Evolutionary conservation across 2,113 vertebrate species (phyloP), one percentile per base, ranked within the genome.

Genomic region (Campylomormyrus tamandua): DNA sequence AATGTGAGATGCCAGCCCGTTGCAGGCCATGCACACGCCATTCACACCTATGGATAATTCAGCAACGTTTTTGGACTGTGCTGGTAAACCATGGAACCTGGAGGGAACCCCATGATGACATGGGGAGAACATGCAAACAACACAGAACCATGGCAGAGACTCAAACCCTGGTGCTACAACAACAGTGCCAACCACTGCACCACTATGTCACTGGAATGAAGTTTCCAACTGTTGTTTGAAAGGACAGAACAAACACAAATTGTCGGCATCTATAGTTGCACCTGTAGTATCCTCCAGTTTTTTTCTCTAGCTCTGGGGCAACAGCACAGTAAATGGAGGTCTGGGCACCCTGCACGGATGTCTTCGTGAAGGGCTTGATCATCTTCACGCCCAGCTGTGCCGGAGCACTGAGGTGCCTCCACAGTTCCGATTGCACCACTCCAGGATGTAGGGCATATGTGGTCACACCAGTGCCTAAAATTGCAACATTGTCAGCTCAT

Each of bases 301-400:
- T 92, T 21, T 91, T 92, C 86, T 96, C 95, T 91, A 96, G 94
- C 50, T 92, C 92, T 2, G 95, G 94, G 86, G 95, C 95, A 88
- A 96, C 94, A n/a, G 95, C 92, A 13, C 96, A 96, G 93, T 94
- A 95, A 90, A 96, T 95, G 90, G 94, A 95, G 52, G 96, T 96
- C 92, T 96, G 96, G 0, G 96, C 96, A 42, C 96, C 96, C 88
- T 96, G 94, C 88, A 94, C 91, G 0, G 95, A 89, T 2, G 95
- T 95, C 92, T 96, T 96, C 84, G 93, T 95, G 89, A 96, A 95
- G 27, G 94, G 77, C 62, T 92, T 91, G 87, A 95, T 94, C 50
- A 96, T 91, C 87, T 95, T 96, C 86, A 95, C 92, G 0, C 94
- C 95, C 46, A 94, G 87, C 88, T 95, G 94, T 83, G 95, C 92